phyloP scores from a whole-genome alignment of 2,888 invertebrate genomes.

The Dolichopus griseipennis region DNA sequence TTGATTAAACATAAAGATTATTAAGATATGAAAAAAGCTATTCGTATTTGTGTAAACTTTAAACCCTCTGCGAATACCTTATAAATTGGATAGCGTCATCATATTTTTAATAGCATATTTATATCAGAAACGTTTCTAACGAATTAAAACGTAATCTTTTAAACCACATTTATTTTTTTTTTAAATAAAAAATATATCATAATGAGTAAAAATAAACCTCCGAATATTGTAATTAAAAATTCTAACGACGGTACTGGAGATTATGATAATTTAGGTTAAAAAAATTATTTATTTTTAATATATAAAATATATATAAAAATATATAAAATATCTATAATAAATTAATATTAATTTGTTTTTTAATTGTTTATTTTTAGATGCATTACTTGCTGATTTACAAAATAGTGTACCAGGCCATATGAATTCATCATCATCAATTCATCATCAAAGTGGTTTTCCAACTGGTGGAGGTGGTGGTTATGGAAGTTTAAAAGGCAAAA shows the following conservation, averaged over 20 bases:
- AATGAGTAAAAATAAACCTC: background rate
- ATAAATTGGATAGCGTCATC: no score
- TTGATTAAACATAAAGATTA: no score
- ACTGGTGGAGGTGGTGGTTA: slow-evolving; percentile 47
- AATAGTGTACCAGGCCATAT: slow-evolving; percentile 74
- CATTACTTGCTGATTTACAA: slow-evolving; percentile 89
- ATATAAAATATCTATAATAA: background rate
- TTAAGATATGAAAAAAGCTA: no score
- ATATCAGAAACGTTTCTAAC: no score
- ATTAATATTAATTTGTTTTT: slow-evolving; percentile 13
- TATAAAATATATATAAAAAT: background rate
- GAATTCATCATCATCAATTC: slow-evolving; percentile 39
- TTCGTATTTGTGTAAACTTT: no score
- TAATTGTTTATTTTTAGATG: slow-evolving; percentile 61
- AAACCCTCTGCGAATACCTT: no score
- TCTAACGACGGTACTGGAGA: slow-evolving; percentile 26
- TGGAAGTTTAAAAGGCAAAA: slow-evolving; percentile 68
- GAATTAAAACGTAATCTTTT: no score
- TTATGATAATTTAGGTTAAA: background rate
- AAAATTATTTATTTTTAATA: background rate
- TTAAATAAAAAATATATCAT: background rate
- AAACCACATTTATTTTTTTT: no score
- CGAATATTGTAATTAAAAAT: background rate
- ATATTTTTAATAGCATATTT: no score
- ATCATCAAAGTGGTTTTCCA: slow-evolving; percentile 26